Conservation (phyloP, 2,797 vertebrate genomes). For the Clarias platycephalus region DNA sequence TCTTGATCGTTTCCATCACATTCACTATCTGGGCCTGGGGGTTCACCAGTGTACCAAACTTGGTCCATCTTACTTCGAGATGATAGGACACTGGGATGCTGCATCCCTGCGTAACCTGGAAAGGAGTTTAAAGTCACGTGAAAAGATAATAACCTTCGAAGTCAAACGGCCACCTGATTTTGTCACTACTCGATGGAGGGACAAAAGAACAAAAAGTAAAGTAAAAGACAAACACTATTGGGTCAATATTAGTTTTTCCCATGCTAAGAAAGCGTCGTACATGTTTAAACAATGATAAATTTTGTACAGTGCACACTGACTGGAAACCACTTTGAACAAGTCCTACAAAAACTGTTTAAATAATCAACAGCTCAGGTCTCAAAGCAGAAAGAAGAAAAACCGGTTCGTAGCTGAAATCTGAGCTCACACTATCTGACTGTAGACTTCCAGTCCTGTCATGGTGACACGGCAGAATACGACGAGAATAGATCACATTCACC, state of each 20-base stretch:
- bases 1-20: constrained; percentile 73
- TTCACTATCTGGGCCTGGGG: constrained; percentile 87
- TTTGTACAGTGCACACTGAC: not conserved
- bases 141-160: not conserved
- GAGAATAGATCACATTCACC: not conserved
- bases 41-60: constrained; percentile 86
- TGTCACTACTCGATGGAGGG: not conserved
- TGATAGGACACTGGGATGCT: constrained; percentile 82
- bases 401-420: not conserved
- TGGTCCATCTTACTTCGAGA: constrained; percentile 88
- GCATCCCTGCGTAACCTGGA: constrained; percentile 73
- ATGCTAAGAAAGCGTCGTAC: not conserved
- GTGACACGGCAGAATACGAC: not conserved
- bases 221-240: not conserved
- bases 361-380: not conserved
- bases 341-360: not conserved
- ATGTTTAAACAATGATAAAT: not conserved
- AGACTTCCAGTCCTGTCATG: not conserved
- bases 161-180: not conserved
- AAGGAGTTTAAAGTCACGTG: not conserved
- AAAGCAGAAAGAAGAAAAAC: constrained; percentile 13
- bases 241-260: not conserved
- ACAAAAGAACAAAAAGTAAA: not conserved
- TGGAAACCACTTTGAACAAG: not conserved
- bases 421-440: not conserved